phyloP scores from a whole-genome alignment of 2,888 invertebrate species.

The Macropis europaea region DNA sequence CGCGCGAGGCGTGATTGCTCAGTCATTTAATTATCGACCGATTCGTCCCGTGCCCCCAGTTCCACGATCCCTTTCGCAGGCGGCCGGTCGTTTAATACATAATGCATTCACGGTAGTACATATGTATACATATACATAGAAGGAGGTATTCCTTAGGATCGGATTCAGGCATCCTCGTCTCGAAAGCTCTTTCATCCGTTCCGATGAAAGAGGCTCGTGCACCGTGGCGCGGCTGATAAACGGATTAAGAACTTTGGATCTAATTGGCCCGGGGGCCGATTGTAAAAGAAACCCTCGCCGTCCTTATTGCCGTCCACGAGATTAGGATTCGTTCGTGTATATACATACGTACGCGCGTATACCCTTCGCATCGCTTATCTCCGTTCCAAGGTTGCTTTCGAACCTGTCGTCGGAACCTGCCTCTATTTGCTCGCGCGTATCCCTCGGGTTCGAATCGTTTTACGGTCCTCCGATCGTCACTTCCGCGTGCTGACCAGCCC shows the following conservation, averaged over 20 bases:
- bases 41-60: neutral
- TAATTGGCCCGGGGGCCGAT: conserved; percentile 61
- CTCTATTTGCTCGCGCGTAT: conserved; percentile 56
- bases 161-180: conserved; percentile 21
- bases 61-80: neutral
- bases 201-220: conserved; percentile 51
- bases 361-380: conserved; percentile 53
- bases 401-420: conserved; percentile 64
- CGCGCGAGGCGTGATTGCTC: conserved; percentile 32
- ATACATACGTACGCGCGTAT: conserved; percentile 12
- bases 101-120: conserved; percentile 11
- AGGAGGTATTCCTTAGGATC: conserved; percentile 21
- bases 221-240: conserved; percentile 60
- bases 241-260: conserved; percentile 66
- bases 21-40: conserved; percentile 38
- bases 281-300: conserved; percentile 61
- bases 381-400: conserved; percentile 41
- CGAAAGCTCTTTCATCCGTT: conserved; percentile 46
- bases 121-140: neutral
- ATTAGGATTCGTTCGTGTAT: conserved; percentile 55
- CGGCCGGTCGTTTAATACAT: conserved; percentile 19
- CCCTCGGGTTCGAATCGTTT: conserved; percentile 54
- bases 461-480: conserved; percentile 57
- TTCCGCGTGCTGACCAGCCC: conserved; percentile 54
- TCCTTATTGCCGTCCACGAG: conserved; percentile 51